Base-by-base conservation (phyloP, 2,797 vertebrate genomes). In the Myotis daubentonii region DNA sequence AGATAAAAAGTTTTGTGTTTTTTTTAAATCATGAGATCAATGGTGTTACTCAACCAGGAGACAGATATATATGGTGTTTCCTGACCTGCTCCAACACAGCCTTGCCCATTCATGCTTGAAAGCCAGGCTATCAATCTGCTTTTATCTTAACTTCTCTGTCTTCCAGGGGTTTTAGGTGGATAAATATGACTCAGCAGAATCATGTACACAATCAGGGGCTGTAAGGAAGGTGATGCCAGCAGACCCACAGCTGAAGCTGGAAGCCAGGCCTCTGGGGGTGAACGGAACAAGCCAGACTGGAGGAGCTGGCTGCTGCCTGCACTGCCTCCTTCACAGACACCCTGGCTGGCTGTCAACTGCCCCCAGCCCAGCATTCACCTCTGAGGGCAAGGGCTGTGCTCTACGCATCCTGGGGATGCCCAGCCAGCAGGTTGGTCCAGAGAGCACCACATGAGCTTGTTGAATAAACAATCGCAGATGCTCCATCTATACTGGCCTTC, bases 151-250 rank as follows among this genome's bases (percentile, higher is more conserved):
- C 86, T 92, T 96, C 70, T 94, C 79, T 36, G 71, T 87, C 90
- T 96, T 94, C 22, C 19, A 92, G 86, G 78, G 92, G 49, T 95
- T 94, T 96, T 93, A 93, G 88, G 71, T 93, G 65, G 91, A 96
- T 97, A 92, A 96, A 95, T 57, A 86, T 93, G 90, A 97, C 88
- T 94, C 92, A 93, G 96, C 89, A 95, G 91, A 96, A 94, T 85
- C 90, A 90, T 28, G 92, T 47, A 36, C 17, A 53, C 92, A 92
- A 84, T 62, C 78, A 95, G 55, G 76, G 70, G 79, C 66, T 79
- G 9, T 47, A 79, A 89, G 62, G 84, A 91, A 7, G 66, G 91
- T 57, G 80, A 84, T 11, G 23, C n/a, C 9, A 36, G 70, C 7
- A 30, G 17, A 4, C 47, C 51, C 53, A 71, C 3, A 65, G 65